Base-by-base conservation (phyloP, 2,113 vertebrate genomes). In the Salvelinus fontinalis region DNA sequence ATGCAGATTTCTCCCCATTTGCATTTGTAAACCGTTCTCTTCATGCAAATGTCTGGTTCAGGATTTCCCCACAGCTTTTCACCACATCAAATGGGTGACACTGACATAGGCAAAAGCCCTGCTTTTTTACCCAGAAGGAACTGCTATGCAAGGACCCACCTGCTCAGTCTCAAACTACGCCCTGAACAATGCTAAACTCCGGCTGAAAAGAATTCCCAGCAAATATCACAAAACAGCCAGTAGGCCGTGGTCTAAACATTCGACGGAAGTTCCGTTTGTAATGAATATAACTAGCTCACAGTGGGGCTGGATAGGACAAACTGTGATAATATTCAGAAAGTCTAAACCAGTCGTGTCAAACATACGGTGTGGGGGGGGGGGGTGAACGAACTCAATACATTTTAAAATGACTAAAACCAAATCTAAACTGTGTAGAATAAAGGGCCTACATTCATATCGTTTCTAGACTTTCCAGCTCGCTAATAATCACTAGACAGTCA, bases 31-130 rank as follows among this genome's bases (percentile, higher is more conserved):
- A 20, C 68, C 39, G 20, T 60, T 72, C 70, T 83, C 29, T 57
- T 39, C 67, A 27, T 81, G 74, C 34, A 83, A 75, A 76, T 80
- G 64, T 65, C 64, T 79, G 72, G 77, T 77, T 86, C 75, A 66
- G 78, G 82, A 75, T 77, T 71, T 66, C 66, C 79, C 59, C 59
- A 20, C 18, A 62, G 59, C 18, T 22, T 62, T 22, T 22, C 59
- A 62, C 59, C n/a, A 22, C 59, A 62, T n/a, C 59, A 8, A 24
- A n/a, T 16, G n/a, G 9, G n/a, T 20, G 20, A 57, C 54, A 22
- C 59, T 57, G 18, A 57, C 54, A 57, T 20, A 4, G n/a, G n/a
- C 8, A 20, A 22, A 54, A 16, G 12, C 16, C 16, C 5, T 18
- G 16, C 51, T 54, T 54, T 54, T 54, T 54, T 54, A 54, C 51